These are phyloP conservation scores for Hippocampus abdominalis DNA, from an alignment of 2,113 vertebrate species.

Conservation along the genomic window DNA sequence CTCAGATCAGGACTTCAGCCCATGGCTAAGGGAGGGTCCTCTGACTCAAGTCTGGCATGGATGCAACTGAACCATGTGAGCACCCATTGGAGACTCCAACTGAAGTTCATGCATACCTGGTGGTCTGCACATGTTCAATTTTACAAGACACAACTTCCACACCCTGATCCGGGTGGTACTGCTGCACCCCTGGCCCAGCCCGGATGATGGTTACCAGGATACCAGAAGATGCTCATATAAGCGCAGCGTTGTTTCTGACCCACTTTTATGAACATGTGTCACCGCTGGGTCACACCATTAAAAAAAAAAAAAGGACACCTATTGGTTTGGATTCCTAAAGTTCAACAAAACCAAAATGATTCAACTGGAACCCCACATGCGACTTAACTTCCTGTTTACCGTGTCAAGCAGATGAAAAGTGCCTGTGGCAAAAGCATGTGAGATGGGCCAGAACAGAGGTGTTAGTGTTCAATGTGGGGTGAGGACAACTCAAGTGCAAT, in stretches of 20 bases:
- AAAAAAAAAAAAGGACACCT: neutral
- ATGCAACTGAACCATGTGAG: constrained; percentile 3
- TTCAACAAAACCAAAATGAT: constrained; percentile 48
- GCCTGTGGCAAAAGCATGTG: constrained; percentile 62
- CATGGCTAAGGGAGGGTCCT: constrained; percentile 10
- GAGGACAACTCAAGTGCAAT: constrained; percentile 37
- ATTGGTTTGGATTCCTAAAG: neutral
- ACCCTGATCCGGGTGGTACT: constrained; percentile 11
- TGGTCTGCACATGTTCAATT: constrained; percentile 18
- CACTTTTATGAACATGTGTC: constrained; percentile 9
- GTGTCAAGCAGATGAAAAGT: constrained; percentile 63
- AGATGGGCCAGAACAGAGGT: constrained; percentile 55
- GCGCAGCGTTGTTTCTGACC: neutral
- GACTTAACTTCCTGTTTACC: constrained; percentile 56
- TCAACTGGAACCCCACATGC: constrained; percentile 51
- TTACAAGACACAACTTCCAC: neutral
- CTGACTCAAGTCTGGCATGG: constrained; percentile 9
- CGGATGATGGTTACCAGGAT: constrained; percentile 52
- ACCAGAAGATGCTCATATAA: constrained; percentile 32
- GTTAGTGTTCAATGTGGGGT: constrained; percentile 40
- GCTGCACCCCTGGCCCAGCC: constrained; percentile 49
- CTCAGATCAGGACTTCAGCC: neutral
- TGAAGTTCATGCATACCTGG: constrained; percentile 25
- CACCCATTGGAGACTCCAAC: neutral
- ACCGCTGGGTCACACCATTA: neutral